Base-by-base conservation (phyloP, 2,113 vertebrate genomes). In the Dasypus novemcinctus region DNA sequence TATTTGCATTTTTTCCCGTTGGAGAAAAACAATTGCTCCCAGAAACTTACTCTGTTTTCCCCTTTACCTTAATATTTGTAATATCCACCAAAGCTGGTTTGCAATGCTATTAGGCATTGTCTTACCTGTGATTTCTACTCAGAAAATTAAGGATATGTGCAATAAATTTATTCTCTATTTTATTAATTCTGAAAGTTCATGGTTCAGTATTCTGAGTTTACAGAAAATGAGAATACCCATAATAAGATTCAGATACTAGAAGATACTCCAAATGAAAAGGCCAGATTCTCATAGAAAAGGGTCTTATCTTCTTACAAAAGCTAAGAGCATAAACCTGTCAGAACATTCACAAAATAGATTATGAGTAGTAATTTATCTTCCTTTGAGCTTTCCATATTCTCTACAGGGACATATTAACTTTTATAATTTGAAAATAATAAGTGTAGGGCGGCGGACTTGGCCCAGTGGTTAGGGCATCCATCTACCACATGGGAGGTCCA, bases 351-450 rank as follows among this genome's bases (percentile, higher is more conserved):
- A 83, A 90, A 96, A 43, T 46, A 94, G 21, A 90, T 78, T 13
- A 43, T 23, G 1, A 94, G 82, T 59, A 63, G 85, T 17, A 86
- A 86, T 90, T 92, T 85, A 93, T 93, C 9, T n/a, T 82, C 82
- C 84, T 76, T 81, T 36, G 38, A 59, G 59, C 5, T 61, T 86
- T 92, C 76, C 75, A 93, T 84, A 71, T 86, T 94, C 46, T 96
- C 59, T 46, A 29, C 52, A 59, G 71, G 93, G 69, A 43, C 31
- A 83, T 66, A 76, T 25, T 87, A 46, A 96, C 31, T 78, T 93
- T 87, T 81, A 80, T 76, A 90, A 81, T 57, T 74, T 90, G 76
- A 75, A 87, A n/a, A n/a, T n/a, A n/a, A n/a, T n/a, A n/a, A n/a
- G n/a, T n/a, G n/a, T n/a, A n/a, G n/a, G n/a, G n/a, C n/a, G n/a